Conservation (phyloP, 2,797 vertebrate genomes). For the Lagorchestes hirsutus region DNA sequence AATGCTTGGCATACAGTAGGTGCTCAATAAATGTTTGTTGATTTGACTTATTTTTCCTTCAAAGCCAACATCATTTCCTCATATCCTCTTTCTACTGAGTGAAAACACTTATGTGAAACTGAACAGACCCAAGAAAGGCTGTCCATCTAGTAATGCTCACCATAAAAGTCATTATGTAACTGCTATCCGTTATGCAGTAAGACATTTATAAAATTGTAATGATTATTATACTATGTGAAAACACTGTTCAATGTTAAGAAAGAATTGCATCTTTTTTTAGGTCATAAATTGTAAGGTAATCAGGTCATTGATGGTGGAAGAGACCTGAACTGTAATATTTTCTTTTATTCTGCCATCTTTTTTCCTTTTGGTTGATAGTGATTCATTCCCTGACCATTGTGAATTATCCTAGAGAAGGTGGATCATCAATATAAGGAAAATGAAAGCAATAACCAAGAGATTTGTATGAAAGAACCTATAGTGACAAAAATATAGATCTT, state of each 20-base stretch:
- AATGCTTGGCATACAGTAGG: neutral
- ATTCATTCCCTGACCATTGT: neutral
- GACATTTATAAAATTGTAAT: neutral
- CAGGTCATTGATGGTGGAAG: neutral
- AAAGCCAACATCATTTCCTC: neutral
- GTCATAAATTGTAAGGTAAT: neutral
- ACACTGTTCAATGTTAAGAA: neutral
- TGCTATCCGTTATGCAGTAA: neutral
- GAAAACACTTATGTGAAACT: neutral
- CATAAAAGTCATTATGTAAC: neutral
- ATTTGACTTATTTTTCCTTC: neutral
- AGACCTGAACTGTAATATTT: neutral
- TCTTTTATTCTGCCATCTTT: neutral
- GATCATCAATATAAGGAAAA: neutral
- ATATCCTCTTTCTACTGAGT: neutral
- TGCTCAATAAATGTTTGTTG: neutral
- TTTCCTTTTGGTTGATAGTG: neutral
- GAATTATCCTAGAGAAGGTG: neutral
- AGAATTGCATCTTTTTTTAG: neutral
- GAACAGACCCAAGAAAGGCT: neutral
- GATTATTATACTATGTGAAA: neutral
- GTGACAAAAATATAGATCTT: neutral
- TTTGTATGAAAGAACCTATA: neutral
- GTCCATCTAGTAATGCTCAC: neutral
- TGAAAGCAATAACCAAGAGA: neutral